Evolutionary conservation across 2,113 vertebrate genomes (phyloP).

Genomic region (Acinonyx jubatus): DNA sequence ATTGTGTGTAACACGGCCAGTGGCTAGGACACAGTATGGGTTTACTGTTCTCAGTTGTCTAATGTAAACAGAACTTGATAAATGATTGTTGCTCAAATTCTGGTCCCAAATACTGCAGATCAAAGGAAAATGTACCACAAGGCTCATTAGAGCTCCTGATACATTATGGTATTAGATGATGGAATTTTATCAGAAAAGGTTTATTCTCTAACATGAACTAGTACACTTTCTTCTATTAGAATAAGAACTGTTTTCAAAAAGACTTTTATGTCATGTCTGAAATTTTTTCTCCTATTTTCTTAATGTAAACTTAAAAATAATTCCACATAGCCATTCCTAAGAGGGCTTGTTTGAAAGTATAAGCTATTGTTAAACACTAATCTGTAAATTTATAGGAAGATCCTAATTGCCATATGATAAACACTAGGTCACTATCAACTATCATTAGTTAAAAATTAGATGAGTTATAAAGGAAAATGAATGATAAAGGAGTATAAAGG

Average conservation of each 20-base stretch:
- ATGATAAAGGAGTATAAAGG: not conserved
- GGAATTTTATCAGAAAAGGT: constrained; percentile 32
- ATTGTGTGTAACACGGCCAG: constrained; percentile 47
- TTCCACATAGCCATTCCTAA: not conserved
- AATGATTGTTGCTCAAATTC: constrained; percentile 49
- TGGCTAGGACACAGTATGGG: constrained; percentile 49
- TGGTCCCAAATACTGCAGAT: not conserved
- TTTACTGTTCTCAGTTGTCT: constrained; percentile 65
- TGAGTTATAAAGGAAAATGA: not conserved
- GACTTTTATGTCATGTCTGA: not conserved
- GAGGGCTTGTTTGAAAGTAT: not conserved
- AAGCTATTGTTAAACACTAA: not conserved
- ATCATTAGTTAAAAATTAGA: constrained; percentile 4
- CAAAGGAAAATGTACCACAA: constrained; percentile 46
- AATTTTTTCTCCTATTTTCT: not conserved
- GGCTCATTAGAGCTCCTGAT: constrained; percentile 52
- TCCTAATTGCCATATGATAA: not conserved
- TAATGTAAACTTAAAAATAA: not conserved
- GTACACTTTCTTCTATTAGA: not conserved
- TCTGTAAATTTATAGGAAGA: not conserved
- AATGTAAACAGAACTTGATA: constrained; percentile 74
- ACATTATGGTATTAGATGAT: constrained; percentile 13
- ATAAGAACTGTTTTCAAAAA: constrained; percentile 18
- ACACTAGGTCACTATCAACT: not conserved
- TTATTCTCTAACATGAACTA: not conserved